phyloP scores from a whole-genome alignment of 2,797 vertebrate genomes.

The Eulemur albifrons region DNA sequence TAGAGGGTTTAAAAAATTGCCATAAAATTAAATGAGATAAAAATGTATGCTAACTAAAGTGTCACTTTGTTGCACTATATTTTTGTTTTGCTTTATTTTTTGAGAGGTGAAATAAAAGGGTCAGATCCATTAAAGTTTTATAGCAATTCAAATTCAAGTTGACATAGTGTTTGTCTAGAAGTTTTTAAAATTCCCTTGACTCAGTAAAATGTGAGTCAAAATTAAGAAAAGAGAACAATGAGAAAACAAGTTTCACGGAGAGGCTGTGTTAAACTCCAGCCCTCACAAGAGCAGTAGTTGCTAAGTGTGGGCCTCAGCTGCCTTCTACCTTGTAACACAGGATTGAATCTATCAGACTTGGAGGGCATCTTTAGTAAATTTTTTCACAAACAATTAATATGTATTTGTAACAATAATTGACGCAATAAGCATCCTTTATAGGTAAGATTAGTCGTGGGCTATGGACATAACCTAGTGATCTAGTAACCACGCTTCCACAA shows the following conservation, averaged over 20 bases:
- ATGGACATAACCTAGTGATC: not conserved
- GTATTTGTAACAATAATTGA: not conserved
- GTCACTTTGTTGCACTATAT: conserved; percentile 66
- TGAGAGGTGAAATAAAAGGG: conserved; percentile 75
- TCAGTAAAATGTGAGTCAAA: conserved; percentile 53
- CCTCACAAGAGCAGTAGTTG: not conserved
- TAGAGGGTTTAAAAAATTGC: conserved; percentile 72
- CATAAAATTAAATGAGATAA: conserved; percentile 86
- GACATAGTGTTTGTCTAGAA: conserved; percentile 52
- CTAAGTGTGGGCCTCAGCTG: not conserved
- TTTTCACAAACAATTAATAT: not conserved
- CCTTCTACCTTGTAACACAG: not conserved
- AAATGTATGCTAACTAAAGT: conserved; percentile 80
- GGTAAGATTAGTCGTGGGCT: not conserved
- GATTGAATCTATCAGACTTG: not conserved
- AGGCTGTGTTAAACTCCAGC: not conserved
- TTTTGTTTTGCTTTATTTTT: conserved; percentile 64
- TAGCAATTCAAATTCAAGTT: conserved; percentile 56
- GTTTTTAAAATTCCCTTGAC: conserved; percentile 42
- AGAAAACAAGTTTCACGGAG: not conserved
- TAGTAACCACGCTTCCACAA: not conserved
- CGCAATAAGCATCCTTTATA: not conserved
- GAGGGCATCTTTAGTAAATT: not conserved
- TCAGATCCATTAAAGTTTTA: conserved; percentile 76
- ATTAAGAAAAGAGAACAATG: not conserved